phyloP scores from a whole-genome alignment of 1,140 invertebrate species.

The Ruditapes philippinarum region DNA sequence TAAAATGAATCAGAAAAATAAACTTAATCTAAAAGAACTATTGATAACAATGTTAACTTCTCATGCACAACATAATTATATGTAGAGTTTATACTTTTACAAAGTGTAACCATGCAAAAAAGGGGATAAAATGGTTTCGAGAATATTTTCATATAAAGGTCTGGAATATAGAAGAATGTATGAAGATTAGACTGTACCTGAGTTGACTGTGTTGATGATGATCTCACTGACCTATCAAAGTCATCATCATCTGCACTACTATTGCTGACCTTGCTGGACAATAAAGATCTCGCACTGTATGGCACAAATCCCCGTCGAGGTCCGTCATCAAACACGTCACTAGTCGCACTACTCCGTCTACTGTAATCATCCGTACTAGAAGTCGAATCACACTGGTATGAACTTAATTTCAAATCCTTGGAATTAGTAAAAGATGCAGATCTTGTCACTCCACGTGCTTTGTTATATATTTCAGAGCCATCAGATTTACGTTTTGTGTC shows the following conservation, averaged over 20 bases:
- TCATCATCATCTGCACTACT: slow-evolving; percentile 82
- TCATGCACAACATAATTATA: background rate
- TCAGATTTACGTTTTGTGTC: slow-evolving; percentile 61
- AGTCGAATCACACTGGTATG: slow-evolving; percentile 67
- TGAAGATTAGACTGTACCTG: slow-evolving; percentile 70
- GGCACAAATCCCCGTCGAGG: slow-evolving; percentile 73
- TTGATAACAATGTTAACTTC: too few species aligned
- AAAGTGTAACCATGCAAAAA: background rate
- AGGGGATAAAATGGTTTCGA: too few species aligned
- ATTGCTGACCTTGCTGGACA: slow-evolving; percentile 71
- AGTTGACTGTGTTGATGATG: slow-evolving; percentile 68
- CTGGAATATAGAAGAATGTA: too few species aligned
- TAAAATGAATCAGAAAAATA: too few species aligned
- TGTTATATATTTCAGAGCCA: slow-evolving; percentile 42
- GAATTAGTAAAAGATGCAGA: slow-evolving; percentile 82
- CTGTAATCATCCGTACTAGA: slow-evolving; percentile 79
- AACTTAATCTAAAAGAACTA: too few species aligned
- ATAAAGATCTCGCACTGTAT: slow-evolving; percentile 68
- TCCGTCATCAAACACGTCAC: slow-evolving; percentile 70
- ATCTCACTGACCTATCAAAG: slow-evolving; percentile 64
- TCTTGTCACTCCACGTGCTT: slow-evolving; percentile 73
- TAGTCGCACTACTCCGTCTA: slow-evolving; percentile 68
- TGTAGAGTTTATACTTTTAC: background rate
- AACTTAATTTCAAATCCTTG: slow-evolving; percentile 69
- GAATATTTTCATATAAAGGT: too few species aligned